Base-by-base conservation (phyloP, 2,888 invertebrate species). In the Mongoloraphidia duomilia region DNA sequence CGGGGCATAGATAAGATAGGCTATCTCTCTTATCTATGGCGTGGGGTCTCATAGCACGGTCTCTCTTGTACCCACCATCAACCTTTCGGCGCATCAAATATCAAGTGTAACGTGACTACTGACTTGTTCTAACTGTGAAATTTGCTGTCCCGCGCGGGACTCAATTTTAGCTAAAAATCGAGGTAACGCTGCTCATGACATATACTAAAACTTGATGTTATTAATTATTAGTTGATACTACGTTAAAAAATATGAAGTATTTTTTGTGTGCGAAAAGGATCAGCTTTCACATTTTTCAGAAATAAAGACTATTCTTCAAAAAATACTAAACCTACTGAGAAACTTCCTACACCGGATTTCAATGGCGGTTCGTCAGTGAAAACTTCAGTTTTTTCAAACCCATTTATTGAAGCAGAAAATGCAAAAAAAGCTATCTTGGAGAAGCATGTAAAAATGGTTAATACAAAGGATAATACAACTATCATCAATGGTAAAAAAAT, bases 371-470 rank as follows among this genome's bases (percentile, higher is more conserved):
- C 66, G 14, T 66, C 70, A 44, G 61, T 76, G 51, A 76, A 77
- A 60, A 79, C 77, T 51, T 88, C 88, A 10, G 91, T 93, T 4
- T 92, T 92, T 63, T 80, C 79, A 36, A 93, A 92, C 72, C 90
- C 88, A 9, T 93, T 85, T 63, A 79, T 79, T 26, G 84, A 85
- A 64, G 92, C 85, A 1, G 92, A 92, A 65, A 77, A 82, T 61
- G 87, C 87, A 2, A 89, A 92, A 64, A 82, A 84, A 50, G 87
- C 89, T 11, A 81, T 90, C 50, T 69, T 93, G 41, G 90, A 93
- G 61, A 88, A 88, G 60, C 93, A 93, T 65, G 92, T 93, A 0
- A 91, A 91, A 75, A 89, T 94, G 89, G 90, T 81, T 58, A 77
- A 75, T 63, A 75, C 77, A 54, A 79, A 80, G 64, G 79, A 79